Evolutionary conservation across 2,113 vertebrate genomes (phyloP).

Genomic region (Odontophorus gujanensis): DNA sequence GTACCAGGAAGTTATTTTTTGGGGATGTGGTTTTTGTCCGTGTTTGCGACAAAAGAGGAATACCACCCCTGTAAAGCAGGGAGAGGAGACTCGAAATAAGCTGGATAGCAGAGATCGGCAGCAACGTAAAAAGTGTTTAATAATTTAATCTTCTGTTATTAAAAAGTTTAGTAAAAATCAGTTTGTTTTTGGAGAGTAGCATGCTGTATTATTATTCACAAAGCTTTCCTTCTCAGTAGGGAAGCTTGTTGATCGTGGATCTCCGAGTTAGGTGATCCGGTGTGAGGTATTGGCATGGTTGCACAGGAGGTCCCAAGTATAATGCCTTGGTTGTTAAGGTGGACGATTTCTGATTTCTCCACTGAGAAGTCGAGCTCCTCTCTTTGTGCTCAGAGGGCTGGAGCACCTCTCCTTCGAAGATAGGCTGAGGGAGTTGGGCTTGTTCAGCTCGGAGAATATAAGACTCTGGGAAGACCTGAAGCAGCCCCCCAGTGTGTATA

Average conservation of each 20-base stretch:
- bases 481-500: no score
- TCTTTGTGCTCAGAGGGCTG: no score
- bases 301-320: neutral
- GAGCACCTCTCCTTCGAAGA: no score
- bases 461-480: no score
- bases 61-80: neutral
- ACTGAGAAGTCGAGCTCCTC: neutral
- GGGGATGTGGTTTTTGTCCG: neutral
- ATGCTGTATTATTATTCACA: neutral
- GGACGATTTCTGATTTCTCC: neutral
- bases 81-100: neutral
- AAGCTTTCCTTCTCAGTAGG: neutral
- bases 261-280: neutral
- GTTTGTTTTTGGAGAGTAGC: neutral
- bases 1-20: neutral
- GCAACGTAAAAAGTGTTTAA: neutral
- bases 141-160: neutral
- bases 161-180: rapidly evolving
- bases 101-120: neutral
- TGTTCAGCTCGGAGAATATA: no score
- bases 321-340: neutral
- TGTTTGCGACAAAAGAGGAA: neutral
- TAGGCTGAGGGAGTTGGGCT: no score
- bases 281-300: neutral
- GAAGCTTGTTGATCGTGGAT: neutral